These are phyloP conservation scores for Pegoplata infirma DNA, from an alignment of 2,888 invertebrate species.

Conservation along the genomic window DNA sequence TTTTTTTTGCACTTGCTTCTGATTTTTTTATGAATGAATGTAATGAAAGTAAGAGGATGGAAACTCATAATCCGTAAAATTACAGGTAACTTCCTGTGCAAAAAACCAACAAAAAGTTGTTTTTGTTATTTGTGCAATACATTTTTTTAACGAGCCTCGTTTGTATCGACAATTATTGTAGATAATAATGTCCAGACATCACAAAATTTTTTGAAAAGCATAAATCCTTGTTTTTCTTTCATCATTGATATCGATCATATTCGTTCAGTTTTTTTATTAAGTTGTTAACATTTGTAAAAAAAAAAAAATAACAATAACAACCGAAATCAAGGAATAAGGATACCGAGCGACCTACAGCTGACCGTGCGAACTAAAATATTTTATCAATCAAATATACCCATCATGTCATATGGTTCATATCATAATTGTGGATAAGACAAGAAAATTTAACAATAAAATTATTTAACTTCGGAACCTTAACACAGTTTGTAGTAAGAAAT, in stretches of 20 bases:
- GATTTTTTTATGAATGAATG: slow-evolving; percentile 46
- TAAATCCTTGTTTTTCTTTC: slow-evolving; percentile 61
- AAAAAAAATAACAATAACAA: not conserved
- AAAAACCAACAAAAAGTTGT: slow-evolving; percentile 34
- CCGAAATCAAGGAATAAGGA: not conserved
- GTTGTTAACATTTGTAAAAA: not conserved
- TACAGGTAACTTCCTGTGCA: slow-evolving; percentile 62
- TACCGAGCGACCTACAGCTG: slow-evolving; percentile 40
- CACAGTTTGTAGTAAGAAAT: no score
- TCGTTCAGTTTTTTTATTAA: slow-evolving; percentile 19
- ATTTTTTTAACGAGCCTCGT: not conserved
- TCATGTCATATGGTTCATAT: slow-evolving; percentile 5
- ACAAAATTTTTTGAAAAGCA: slow-evolving; percentile 37
- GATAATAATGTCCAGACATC: slow-evolving; percentile 26
- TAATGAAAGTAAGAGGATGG: slow-evolving; percentile 34
- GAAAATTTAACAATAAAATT: not conserved
- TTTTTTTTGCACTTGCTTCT: slow-evolving; percentile 51
- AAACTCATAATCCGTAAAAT: slow-evolving; percentile 61
- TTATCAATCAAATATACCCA: slow-evolving; percentile 32
- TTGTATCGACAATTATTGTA: not conserved
- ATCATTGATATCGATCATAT: slow-evolving; percentile 43
- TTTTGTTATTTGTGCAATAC: slow-evolving; percentile 41
- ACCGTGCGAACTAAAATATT: slow-evolving; percentile 48
- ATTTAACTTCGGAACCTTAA: no score
- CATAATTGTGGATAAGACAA: slow-evolving; percentile 17